Base-by-base conservation (phyloP, 2,113 vertebrate species). In the Gasterosteus nipponicus region DNA sequence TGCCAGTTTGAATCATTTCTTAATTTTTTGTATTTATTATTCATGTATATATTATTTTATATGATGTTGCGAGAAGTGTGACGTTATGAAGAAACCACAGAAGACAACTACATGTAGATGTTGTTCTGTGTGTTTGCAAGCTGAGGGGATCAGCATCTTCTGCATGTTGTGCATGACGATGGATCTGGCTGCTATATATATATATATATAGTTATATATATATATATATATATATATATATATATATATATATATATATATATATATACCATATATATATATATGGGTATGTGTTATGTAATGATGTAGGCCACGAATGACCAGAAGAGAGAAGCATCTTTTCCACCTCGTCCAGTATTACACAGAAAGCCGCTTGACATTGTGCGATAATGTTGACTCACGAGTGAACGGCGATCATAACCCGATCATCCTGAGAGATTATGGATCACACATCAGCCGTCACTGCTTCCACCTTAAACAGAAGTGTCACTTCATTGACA, bases 401-500 rank as follows among this genome's bases (percentile, higher is more conserved):
- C 74, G 89, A 69, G 69, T 56, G 47, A 75, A 67, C 44, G 26
- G 69, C 61, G 82, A 87, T 90, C 83, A 86, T 86, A 75, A 78
- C 75, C 75, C 77, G 73, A 73, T 90, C 86, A 53, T 76, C 47
- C 58, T 63, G 62, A 38, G 70, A 66, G 61, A 77, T 85, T 85
- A n/a, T n/a, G n/a, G n/a, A n/a, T n/a, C n/a, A n/a, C n/a, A 76
- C 87, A 88, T 87, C 22, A 49, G 10, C 86, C 75, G 86, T 89
- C 83, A 77, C 74, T 81, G 16, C 82, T 79, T 60, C 77, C 80
- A 82, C 80, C 84, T 86, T 87, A 90, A 87, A 72, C 83, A 83
- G 66, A 83, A 89, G 77, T 80, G 86, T 87, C 86, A 84, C 66
- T 87, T 86, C 88, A 90, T 91, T 89, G 87, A 89, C 82, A 86